A percentile compares a stretch with the other conserved stretches of the same genome.
Evolutionary conservation across 2,888 invertebrate genomes (phyloP).

Genomic region (Hydriomena furcata): DNA sequence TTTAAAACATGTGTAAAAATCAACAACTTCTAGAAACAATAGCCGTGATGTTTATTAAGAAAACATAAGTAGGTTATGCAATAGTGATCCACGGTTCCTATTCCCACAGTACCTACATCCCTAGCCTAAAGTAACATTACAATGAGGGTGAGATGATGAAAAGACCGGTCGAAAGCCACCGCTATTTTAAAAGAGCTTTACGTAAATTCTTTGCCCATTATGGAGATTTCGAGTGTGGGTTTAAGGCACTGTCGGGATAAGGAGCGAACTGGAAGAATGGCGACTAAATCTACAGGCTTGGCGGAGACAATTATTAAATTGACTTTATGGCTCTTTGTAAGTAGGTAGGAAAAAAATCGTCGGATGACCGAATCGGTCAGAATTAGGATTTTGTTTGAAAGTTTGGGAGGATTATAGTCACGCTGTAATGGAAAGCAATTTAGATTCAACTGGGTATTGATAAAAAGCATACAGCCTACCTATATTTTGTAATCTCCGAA

Average conservation of each 20-base stretch:
- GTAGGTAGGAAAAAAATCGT: no score
- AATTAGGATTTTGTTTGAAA: no score
- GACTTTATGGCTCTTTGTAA: slow-evolving; percentile 9
- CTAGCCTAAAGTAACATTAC: slow-evolving; percentile 11
- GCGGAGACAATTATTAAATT: slow-evolving; percentile 20
- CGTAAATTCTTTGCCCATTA: slow-evolving; percentile 29
- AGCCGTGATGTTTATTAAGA: no score
- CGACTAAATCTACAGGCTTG: slow-evolving; percentile 18
- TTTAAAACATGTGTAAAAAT: no score
- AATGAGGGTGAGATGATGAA: slow-evolving; percentile 24
- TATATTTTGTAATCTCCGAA: no score
- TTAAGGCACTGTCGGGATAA: slow-evolving; percentile 26
- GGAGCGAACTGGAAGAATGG: slow-evolving; percentile 18
- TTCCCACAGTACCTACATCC: slow-evolving; percentile 4
- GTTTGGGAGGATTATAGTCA: no score
- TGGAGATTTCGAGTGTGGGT: slow-evolving; percentile 28
- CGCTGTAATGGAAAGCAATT: no score
- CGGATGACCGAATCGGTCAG: no score
- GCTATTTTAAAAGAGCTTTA: slow-evolving; percentile 30
- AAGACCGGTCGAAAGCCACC: slow-evolving; percentile 28
- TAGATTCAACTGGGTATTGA: no score
- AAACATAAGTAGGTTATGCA: neutral
- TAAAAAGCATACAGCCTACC: no score
- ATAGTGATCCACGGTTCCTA: neutral
- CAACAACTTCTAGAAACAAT: no score